Conservation (phyloP, 2,797 vertebrate species). For the Pseudotriccus pelzelni region DNA sequence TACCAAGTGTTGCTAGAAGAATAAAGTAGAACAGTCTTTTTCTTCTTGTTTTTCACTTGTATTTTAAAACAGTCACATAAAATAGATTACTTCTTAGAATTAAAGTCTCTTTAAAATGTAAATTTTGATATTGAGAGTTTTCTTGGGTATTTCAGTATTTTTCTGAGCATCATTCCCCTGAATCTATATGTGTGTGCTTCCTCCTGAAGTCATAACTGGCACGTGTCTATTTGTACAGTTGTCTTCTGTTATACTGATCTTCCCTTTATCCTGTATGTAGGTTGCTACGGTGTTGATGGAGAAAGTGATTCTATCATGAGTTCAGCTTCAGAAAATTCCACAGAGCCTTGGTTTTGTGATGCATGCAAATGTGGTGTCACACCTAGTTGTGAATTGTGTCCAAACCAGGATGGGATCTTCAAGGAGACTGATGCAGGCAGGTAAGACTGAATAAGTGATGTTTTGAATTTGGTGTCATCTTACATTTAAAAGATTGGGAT, state of each 20-base stretch:
- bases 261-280: conserved; percentile 70
- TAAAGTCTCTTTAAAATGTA: neutral
- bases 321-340: conserved; percentile 98
- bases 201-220: neutral
- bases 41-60: neutral
- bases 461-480: neutral
- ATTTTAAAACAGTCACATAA: neutral
- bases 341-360: conserved; percentile 98
- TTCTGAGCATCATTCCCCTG: neutral
- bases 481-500: neutral
- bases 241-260: neutral
- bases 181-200: neutral
- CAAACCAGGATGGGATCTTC: conserved; percentile 99
- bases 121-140: neutral
- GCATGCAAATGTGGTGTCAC: conserved; percentile 96
- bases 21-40: neutral
- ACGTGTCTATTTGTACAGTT: neutral
- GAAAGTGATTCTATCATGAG: conserved; percentile 99
- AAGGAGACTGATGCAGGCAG: conserved; percentile 98
- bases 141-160: neutral
- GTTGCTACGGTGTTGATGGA: conserved; percentile 97
- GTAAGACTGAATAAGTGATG: conserved; percentile 69
- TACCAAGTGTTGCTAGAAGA: neutral
- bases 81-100: neutral
- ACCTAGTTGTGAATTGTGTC: conserved; percentile 96